A percentile compares a stretch with the other conserved stretches of the same genome.
phyloP scores from a whole-genome alignment of 2,113 vertebrate species.

The Spilogale gracilis region DNA sequence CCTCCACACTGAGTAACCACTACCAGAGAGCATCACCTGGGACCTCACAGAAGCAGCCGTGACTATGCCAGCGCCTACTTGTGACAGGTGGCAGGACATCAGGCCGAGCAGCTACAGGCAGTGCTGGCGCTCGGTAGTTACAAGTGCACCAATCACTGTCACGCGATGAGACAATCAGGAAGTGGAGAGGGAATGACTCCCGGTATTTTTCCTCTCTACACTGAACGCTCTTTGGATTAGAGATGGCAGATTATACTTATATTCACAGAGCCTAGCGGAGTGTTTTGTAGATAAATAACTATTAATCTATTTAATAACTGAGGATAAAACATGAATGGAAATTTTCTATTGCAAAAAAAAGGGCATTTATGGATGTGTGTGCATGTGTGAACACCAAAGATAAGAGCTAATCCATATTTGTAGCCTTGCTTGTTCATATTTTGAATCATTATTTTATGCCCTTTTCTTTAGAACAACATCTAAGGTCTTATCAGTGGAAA shows the following conservation, averaged over 20 bases:
- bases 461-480: neutral
- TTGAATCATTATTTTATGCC: neutral
- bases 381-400: neutral
- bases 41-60: neutral
- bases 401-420: neutral
- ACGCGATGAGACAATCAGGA: fast-evolving
- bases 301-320: neutral
- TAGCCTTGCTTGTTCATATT: neutral
- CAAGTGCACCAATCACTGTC: fast-evolving
- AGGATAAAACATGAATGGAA: neutral
- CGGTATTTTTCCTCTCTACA: neutral
- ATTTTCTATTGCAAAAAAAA: neutral
- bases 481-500: neutral
- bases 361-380: neutral
- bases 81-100: no score
- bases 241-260: neutral
- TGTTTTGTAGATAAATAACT: neutral
- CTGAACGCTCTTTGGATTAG: neutral
- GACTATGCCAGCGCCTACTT: neutral
- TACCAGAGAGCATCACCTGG: no score
- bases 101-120: fast-evolving
- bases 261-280: neutral
- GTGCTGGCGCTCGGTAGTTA: neutral
- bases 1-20: neutral
- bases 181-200: neutral